Percentiles rank a stretch among this genome's conserved stretches.
Evolutionary conservation across 2,797 vertebrate species (phyloP).

Genomic region (Phoeniculus purpureus): DNA sequence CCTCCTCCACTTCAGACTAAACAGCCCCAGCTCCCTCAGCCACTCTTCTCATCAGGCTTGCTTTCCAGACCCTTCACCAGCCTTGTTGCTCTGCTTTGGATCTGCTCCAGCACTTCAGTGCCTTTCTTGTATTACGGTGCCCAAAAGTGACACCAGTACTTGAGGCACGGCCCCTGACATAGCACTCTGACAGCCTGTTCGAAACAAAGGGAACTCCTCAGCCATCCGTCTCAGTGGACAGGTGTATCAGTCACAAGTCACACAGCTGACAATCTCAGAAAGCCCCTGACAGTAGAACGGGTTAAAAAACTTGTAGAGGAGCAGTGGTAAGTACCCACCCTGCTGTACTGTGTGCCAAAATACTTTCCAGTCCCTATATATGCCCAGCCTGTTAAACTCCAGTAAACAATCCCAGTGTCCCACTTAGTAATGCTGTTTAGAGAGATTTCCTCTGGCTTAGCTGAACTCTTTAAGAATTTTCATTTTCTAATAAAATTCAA

Average conservation of each 20-base stretch:
- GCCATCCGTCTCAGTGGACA: background rate
- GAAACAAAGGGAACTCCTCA: background rate
- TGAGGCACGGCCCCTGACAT: too few relatives aligned
- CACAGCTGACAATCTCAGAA: background rate
- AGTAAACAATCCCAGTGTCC: background rate
- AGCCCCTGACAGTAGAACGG: background rate
- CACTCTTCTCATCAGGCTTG: too few relatives aligned
- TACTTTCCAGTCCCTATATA: background rate
- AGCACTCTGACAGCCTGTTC: background rate
- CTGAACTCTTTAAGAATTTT: background rate
- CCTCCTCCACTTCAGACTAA: too few relatives aligned
- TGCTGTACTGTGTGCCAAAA: background rate
- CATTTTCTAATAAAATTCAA: conserved; percentile 37
- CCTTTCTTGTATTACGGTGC: too few relatives aligned
- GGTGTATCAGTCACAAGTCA: rapidly evolving
- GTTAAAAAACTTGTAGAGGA: background rate
- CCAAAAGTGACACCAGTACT: too few relatives aligned
- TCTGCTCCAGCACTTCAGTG: too few relatives aligned
- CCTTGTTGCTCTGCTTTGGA: too few relatives aligned
- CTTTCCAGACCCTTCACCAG: too few relatives aligned
- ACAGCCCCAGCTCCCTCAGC: too few relatives aligned
- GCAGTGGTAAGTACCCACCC: background rate
- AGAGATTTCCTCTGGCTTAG: background rate
- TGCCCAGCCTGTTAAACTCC: background rate
- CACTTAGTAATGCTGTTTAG: background rate